phyloP scores from a whole-genome alignment of 2,113 vertebrate genomes.

The Scolopax mira region DNA sequence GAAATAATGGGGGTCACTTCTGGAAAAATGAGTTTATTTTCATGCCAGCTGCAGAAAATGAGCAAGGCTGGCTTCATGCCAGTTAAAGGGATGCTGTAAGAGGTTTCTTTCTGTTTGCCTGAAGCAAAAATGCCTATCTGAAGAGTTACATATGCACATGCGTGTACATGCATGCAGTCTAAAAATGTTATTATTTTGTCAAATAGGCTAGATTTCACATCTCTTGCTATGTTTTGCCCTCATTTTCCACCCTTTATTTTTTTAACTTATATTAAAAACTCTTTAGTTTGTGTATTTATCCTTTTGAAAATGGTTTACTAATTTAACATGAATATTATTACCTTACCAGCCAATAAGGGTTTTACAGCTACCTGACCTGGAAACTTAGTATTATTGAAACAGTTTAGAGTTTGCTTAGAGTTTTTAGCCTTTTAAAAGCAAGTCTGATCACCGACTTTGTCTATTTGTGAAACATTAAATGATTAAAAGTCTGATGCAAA shows the following conservation, averaged over 20 bases:
- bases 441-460: neutral
- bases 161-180: neutral
- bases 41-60: conserved; percentile 79
- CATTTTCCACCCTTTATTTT: neutral
- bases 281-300: neutral
- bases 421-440: neutral
- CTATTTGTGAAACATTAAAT: conserved; percentile 8
- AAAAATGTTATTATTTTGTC: neutral
- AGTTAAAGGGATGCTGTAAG: conserved; percentile 56
- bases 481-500: conserved; percentile 15
- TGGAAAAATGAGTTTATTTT: conserved; percentile 78
- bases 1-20: conserved; percentile 79
- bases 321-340: neutral
- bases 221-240: neutral
- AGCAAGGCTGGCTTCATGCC: conserved; percentile 69
- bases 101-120: conserved; percentile 43
- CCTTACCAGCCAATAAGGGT: neutral
- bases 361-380: neutral
- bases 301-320: neutral
- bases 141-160: neutral
- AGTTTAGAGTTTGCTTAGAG: neutral
- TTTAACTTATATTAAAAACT: neutral
- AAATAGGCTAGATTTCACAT: neutral
- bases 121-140: conserved; percentile 37
- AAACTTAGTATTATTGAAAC: neutral